Evolutionary conservation across 1,140 invertebrate species (phyloP).

Genomic region (Drosophila varians): DNA sequence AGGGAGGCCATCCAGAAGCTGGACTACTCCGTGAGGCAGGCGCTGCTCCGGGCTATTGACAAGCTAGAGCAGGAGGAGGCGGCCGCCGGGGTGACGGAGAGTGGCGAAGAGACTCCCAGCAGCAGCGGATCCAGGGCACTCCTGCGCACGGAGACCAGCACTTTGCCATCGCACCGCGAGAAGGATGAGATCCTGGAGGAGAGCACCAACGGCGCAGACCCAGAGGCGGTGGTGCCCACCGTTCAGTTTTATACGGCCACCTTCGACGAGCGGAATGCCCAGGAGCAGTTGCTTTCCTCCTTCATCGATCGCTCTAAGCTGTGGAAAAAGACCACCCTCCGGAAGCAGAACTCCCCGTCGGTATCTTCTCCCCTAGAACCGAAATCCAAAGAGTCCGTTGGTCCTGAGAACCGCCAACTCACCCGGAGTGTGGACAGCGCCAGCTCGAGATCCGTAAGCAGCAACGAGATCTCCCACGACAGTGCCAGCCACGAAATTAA

Average conservation of each 20-base stretch:
- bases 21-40: constrained; percentile 88
- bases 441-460: constrained; percentile 48
- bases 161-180: constrained; percentile 51
- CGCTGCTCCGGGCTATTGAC: constrained; percentile 88
- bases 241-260: constrained; percentile 82
- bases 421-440: constrained; percentile 65
- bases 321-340: constrained; percentile 68
- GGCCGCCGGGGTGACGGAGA: constrained; percentile 61
- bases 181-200: constrained; percentile 79
- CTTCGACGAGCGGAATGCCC: constrained; percentile 76
- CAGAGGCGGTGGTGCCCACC: constrained; percentile 67
- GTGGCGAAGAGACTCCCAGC: constrained; percentile 13
- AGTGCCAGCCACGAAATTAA: constrained; percentile 71
- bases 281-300: constrained; percentile 71
- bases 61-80: constrained; percentile 86
- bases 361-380: constrained; percentile 9
- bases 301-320: constrained; percentile 77
- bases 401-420: constrained; percentile 51
- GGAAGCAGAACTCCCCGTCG: constrained; percentile 29
- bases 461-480: constrained; percentile 73
- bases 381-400: constrained; percentile 11
- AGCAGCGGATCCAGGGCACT: constrained; percentile 19
- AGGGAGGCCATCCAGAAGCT: constrained; percentile 86
- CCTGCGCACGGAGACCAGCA: constrained; percentile 29
- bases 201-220: constrained; percentile 61